Base-by-base conservation (phyloP, 2,888 invertebrate species). In the Imbricaverruca yamaguchii region DNA sequence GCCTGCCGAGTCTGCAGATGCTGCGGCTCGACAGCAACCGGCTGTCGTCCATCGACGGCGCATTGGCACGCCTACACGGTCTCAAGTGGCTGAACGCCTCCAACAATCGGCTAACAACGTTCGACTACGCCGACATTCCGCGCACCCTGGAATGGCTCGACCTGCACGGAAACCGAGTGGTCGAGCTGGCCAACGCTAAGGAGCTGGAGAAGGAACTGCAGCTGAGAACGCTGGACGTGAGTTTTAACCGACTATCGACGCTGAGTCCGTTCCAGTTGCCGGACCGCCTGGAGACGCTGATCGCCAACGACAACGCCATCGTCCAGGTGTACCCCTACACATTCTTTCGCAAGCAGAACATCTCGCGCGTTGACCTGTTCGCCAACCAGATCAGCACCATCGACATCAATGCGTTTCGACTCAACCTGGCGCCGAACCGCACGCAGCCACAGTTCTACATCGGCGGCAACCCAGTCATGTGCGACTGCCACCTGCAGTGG, bases 401-500 rank as follows among this genome's bases (percentile, higher is more conserved):
- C 85, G 93, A 94, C 85, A 89, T 93, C 80, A 91, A 91, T 10
- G 92, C 93, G 23, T 89, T 94, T 84, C 91, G 91, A 84, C 88
- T 93, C 86, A 91, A 91, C 85, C 90, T 92, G 81, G 92, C 93
- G 85, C 91, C 92, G 23, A 92, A 92, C 83, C 92, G 91, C 87
- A 89, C 91, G 86, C 88, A 93, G 85, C 93, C 94, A n/a, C 91
- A 92, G 86, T 93, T 94, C 87, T 93, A 92, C 87, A 91, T 94
- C 84, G 93, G 93, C 80, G 91, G 91, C 85, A 95, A 95, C 89
- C 94, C 94, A 82, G 92, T 94, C 87, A 90, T 91, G 85, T 95
- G 95, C 87, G 93, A 94, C 88, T 95, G 95, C 87, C 92, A 92
- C 85, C 93, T 94, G 93, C 94, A 94, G 88, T 95, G 94, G 94